These are phyloP conservation scores for Solen grandis DNA, from an alignment of 1,140 invertebrate genomes.

Conservation along the genomic window DNA sequence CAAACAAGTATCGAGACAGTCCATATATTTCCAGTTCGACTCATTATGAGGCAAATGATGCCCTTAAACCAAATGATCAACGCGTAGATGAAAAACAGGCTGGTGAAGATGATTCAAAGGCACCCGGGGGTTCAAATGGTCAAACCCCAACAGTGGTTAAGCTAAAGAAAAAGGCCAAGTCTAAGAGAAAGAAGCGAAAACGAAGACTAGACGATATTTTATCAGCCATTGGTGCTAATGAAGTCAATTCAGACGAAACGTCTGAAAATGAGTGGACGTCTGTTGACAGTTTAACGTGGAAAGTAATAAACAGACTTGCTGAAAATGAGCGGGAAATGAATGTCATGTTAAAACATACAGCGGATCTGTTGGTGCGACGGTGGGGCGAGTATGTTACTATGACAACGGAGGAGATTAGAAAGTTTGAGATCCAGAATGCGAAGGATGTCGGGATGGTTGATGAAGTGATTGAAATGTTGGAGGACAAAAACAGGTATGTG, in stretches of 20 bases:
- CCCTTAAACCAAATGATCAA: no score
- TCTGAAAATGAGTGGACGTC: background rate
- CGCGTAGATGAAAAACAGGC: no score
- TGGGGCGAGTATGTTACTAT: slow-evolving; percentile 45
- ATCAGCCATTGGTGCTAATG: background rate
- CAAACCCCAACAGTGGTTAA: no score
- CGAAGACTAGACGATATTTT: background rate
- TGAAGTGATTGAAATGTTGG: slow-evolving; percentile 52
- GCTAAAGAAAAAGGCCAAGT: no score
- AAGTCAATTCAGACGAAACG: background rate
- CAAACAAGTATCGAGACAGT: background rate
- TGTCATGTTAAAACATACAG: background rate
- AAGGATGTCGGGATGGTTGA: slow-evolving; percentile 6
- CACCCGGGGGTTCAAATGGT: no score
- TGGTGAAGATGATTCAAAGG: no score
- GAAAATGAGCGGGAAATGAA: slow-evolving; percentile 34
- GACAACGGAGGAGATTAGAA: slow-evolving; percentile 15
- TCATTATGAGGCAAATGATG: background rate
- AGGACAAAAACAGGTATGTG: slow-evolving; percentile 47
- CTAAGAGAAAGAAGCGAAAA: background rate
- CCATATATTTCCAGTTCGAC: background rate
- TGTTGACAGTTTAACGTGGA: slow-evolving; percentile 10
- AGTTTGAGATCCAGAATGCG: slow-evolving; percentile 33
- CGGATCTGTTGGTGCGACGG: slow-evolving; percentile 6
- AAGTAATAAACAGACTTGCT: background rate